Base-by-base conservation (phyloP, 2,113 vertebrate species). In the Pao palembangensis region DNA sequence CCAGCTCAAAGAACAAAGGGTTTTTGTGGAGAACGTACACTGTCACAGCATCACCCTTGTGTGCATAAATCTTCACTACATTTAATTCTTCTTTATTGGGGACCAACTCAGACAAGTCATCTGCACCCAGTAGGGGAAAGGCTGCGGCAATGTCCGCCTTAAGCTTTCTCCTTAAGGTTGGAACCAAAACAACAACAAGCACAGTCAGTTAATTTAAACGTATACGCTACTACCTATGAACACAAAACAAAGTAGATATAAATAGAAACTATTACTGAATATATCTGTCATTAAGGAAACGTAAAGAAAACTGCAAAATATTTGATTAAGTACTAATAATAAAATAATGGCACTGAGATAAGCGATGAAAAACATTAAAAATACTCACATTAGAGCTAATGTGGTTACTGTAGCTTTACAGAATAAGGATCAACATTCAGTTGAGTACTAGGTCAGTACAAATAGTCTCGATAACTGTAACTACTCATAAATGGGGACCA, bases 61-160 rank as follows among this genome's bases (percentile, higher is more conserved):
- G 94, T 42, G 88, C 83, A 41, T 94, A 92, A 38, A 95, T 75
- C 86, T 95, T 98, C 65, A 98, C 82, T 50, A 94, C 69, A 67
- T 91, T 98, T 67, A 98, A 76, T 52, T 98, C 94, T 14, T 98
- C 95, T 88, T 98, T 99, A 85, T 90, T 93, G 43, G 96, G 94
- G 46, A 98, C 54, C 31, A 98, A 83, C 60, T 95, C 91, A 3
- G 91, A 85, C 60, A 94, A 34, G 44, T 95, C 89, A 28, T 93
- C 90, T 0, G 88, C 47, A 18, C 90, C 91, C 18, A 98, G 87
- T 4, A 58, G 68, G 12, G 95, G 91, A 71, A 97, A 97, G 44
- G 91, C 87, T 25, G 87, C 59, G 3, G 89, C 86, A 53, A 94
- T 78, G 53, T 98, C 94, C 2, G 86, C 80, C 67, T 91, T 93